These are phyloP conservation scores for Drosophila atripex DNA, from an alignment of 2,888 invertebrate species.

Conservation along the genomic window DNA sequence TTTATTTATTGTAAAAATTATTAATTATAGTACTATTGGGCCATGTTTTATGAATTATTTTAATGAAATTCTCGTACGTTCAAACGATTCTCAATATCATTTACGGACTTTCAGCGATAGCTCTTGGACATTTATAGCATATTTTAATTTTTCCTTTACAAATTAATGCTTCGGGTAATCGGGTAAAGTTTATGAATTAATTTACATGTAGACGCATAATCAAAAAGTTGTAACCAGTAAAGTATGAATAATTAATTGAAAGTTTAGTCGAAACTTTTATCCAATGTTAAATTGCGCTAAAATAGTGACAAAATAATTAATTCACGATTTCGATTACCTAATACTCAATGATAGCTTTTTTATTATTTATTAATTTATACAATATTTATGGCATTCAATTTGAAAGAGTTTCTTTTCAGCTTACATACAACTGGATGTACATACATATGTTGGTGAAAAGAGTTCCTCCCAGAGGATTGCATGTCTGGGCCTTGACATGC, in stretches of 20 bases:
- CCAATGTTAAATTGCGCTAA: neutral
- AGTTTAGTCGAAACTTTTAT: neutral
- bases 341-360: neutral
- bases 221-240: neutral
- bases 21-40: too few relatives aligned
- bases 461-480: slow-evolving; percentile 3
- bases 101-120: too few relatives aligned
- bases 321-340: neutral
- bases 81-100: too few relatives aligned
- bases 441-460: neutral
- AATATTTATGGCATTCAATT: neutral
- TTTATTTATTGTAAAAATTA: too few relatives aligned
- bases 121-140: too few relatives aligned
- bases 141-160: too few relatives aligned
- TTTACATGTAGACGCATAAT: neutral
- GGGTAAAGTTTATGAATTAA: neutral
- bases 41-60: too few relatives aligned
- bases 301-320: neutral
- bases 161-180: too few relatives aligned
- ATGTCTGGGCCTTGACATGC: slow-evolving; percentile 33
- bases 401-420: neutral
- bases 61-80: too few relatives aligned
- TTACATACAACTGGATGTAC: neutral
- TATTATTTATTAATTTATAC: neutral
- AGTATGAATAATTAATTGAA: neutral